These are phyloP conservation scores for Otolemur crassicaudatus DNA, from an alignment of 2,797 vertebrate genomes.

Conservation along the genomic window DNA sequence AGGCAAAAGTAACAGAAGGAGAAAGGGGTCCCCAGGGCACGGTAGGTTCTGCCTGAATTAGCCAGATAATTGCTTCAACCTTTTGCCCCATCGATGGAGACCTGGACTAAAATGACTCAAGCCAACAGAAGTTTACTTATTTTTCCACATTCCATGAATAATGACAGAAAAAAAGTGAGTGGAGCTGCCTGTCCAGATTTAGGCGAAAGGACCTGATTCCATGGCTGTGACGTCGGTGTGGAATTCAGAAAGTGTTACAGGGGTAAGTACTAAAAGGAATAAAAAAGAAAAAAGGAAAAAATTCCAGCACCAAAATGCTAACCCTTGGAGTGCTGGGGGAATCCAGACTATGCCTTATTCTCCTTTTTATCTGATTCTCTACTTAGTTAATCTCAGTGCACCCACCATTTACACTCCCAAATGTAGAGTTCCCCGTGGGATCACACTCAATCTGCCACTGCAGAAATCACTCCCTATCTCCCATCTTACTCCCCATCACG, in stretches of 20 bases:
- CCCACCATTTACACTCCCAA: background rate
- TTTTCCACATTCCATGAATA: conserved; percentile 32
- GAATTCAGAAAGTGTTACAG: background rate
- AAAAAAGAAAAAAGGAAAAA: background rate
- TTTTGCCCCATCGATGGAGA: conserved; percentile 45
- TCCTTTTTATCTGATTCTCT: background rate
- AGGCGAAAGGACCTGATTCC: background rate
- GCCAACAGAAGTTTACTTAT: conserved; percentile 33
- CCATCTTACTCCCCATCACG: background rate
- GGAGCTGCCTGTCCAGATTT: background rate
- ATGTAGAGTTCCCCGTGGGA: background rate
- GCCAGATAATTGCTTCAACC: conserved; percentile 62
- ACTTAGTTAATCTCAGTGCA: background rate
- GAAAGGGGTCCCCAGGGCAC: background rate
- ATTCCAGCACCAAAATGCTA: background rate
- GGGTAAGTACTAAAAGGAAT: background rate
- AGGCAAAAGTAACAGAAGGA: conserved; percentile 34
- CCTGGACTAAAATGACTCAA: background rate
- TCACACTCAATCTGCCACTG: background rate
- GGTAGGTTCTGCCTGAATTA: conserved; percentile 69
- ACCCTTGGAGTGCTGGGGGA: background rate
- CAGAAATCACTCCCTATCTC: background rate
- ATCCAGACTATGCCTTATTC: background rate
- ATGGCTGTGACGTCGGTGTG: background rate
- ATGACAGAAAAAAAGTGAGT: background rate